Conservation (phyloP, 2,888 invertebrate genomes). For the Neria commutata region DNA sequence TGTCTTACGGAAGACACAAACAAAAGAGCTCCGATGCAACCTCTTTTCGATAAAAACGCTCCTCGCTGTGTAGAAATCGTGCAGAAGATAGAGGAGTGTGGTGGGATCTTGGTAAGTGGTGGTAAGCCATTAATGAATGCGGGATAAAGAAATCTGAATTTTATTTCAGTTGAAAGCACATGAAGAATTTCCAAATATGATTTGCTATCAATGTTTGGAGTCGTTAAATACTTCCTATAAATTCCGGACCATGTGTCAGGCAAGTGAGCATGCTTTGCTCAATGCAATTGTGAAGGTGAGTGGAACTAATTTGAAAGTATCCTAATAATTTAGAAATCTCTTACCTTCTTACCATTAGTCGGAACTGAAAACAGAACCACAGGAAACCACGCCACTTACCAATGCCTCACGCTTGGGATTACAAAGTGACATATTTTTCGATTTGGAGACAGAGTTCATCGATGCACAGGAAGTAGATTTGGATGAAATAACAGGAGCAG, state of each 20-base stretch:
- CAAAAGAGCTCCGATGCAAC: constrained; percentile 34
- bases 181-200: constrained; percentile 53
- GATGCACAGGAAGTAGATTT: constrained; percentile 48
- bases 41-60: constrained; percentile 43
- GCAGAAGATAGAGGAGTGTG: constrained; percentile 54
- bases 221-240: constrained; percentile 47
- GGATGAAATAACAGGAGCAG: constrained; percentile 41
- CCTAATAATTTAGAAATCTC: background rate
- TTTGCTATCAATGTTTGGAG: constrained; percentile 51
- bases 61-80: constrained; percentile 45
- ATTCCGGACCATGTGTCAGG: constrained; percentile 54
- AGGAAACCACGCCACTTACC: constrained; percentile 28
- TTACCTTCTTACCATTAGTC: too few relatives aligned
- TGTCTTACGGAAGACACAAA: constrained; percentile 49
- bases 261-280: constrained; percentile 51
- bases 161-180: constrained; percentile 45
- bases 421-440: constrained; percentile 34
- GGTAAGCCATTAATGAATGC: constrained; percentile 50
- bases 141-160: background rate
- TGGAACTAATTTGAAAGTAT: too few relatives aligned
- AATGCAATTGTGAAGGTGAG: constrained; percentile 49
- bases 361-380: constrained; percentile 47
- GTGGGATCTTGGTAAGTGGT: constrained; percentile 50
- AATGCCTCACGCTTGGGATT: background rate
- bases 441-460: constrained; percentile 46